Conservation (phyloP, 2,113 vertebrate species). For the Oryzias celebensis region DNA sequence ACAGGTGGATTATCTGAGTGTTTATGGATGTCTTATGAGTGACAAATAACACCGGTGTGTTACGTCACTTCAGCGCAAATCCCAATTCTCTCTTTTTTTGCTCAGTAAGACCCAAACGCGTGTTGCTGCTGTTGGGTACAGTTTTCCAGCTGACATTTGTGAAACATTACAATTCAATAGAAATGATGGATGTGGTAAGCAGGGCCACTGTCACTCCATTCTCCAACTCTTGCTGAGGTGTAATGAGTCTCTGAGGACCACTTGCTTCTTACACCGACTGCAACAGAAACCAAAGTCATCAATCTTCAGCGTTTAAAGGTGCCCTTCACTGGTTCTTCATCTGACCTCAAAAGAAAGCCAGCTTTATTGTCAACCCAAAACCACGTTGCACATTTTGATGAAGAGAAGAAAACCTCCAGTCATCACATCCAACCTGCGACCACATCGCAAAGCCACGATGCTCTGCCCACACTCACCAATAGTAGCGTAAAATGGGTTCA, state of each 20-base stretch:
- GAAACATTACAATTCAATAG: conserved; percentile 36
- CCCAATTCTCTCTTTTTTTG: background rate
- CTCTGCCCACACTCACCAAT: conserved; percentile 19
- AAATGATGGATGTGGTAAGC: conserved; percentile 62
- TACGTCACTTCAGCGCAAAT: background rate
- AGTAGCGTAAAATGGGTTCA: conserved; percentile 53
- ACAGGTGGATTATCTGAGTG: conserved; percentile 55
- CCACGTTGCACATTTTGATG: too few relatives aligned
- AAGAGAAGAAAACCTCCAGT: too few relatives aligned
- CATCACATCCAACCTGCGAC: conserved; percentile 6
- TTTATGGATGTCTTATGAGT: conserved; percentile 22
- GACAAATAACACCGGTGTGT: conserved; percentile 13
- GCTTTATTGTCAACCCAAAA: too few relatives aligned
- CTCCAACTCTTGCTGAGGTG: conserved; percentile 41
- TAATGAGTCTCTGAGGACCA: conserved; percentile 67
- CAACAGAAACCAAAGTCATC: conserved; percentile 55
- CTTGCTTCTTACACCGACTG: conserved; percentile 59
- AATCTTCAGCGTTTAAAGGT: conserved; percentile 59
- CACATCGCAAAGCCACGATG: conserved; percentile 21
- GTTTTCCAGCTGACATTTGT: conserved; percentile 38
- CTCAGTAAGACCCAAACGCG: background rate
- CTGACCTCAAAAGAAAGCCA: too few relatives aligned
- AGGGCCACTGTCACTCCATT: conserved; percentile 44
- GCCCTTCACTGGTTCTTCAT: conserved; percentile 44
- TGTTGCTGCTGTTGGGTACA: conserved; percentile 8